Conservation (phyloP, 1,140 invertebrate genomes). For the Archivesica marissinica region DNA sequence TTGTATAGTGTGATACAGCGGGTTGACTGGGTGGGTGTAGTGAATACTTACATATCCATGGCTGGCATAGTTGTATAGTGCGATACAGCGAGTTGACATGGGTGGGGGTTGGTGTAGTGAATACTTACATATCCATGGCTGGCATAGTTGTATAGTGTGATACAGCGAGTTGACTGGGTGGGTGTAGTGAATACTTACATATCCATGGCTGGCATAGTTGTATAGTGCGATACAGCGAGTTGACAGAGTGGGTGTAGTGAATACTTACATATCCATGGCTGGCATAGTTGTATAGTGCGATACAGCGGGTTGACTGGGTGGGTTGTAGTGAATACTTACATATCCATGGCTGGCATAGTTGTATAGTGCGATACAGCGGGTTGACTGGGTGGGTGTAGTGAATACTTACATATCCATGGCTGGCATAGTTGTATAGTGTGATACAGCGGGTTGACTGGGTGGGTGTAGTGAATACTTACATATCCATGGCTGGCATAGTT, state of each 20-base stretch:
- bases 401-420: background rate
- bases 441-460: no score
- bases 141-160: slow-evolving; percentile 74
- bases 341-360: slow-evolving; percentile 70
- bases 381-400: background rate
- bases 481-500: slow-evolving; percentile 71
- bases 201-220: slow-evolving; percentile 71
- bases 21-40: background rate
- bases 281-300: background rate
- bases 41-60: slow-evolving; percentile 70
- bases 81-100: background rate
- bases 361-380: slow-evolving; percentile 62
- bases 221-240: slow-evolving; percentile 64
- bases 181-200: no score
- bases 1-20: background rate
- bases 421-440: background rate
- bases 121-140: slow-evolving; percentile 74
- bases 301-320: slow-evolving; percentile 63
- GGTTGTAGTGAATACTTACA: slow-evolving; percentile 67
- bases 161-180: slow-evolving; percentile 53
- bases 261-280: background rate
- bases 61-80: slow-evolving; percentile 73
- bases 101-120: background rate
- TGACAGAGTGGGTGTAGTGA: background rate
- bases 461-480: slow-evolving; percentile 64